A percentile compares a stretch with the other conserved stretches of the same genome.
Conservation (phyloP, 2,888 invertebrate species). For the Dugesia japonica region DNA sequence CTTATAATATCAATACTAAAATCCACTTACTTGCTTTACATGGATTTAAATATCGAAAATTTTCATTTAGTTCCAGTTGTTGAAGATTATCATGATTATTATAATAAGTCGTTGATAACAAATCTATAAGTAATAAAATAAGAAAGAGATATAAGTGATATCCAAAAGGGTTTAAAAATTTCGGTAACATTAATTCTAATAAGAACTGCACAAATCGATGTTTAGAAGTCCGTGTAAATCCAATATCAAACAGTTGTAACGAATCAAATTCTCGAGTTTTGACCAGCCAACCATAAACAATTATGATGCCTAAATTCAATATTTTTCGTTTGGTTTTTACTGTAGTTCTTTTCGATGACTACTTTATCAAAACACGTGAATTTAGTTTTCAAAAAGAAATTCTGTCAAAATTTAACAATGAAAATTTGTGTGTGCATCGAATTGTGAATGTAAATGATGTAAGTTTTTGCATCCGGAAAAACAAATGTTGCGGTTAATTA, state of each 20-base stretch:
- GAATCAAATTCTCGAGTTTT: not conserved
- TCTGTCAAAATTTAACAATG: too few relatives aligned
- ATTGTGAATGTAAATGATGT: too few relatives aligned
- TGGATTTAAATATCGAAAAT: not conserved
- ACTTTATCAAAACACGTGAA: too few relatives aligned
- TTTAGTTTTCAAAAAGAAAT: not conserved
- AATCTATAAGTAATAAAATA: not conserved
- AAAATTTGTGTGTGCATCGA: too few relatives aligned
- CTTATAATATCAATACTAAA: too few relatives aligned
- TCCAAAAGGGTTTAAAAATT: not conserved
- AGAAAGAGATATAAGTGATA: not conserved
- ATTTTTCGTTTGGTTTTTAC: not conserved
- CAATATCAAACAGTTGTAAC: not conserved
- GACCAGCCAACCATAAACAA: constrained; percentile 10
- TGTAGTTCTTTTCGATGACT: not conserved
- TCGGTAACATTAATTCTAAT: not conserved
- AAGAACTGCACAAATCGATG: not conserved
- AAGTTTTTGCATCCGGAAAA: too few relatives aligned
- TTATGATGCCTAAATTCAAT: not conserved
- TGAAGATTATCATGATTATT: not conserved
- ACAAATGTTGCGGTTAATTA: too few relatives aligned
- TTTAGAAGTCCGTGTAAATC: constrained; percentile 9
- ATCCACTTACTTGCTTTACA: constrained; percentile 14
- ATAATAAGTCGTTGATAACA: not conserved
- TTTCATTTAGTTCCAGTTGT: not conserved